Evolutionary conservation across 1,140 invertebrate genomes (phyloP).

Genomic region (Nasonia giraulti): DNA sequence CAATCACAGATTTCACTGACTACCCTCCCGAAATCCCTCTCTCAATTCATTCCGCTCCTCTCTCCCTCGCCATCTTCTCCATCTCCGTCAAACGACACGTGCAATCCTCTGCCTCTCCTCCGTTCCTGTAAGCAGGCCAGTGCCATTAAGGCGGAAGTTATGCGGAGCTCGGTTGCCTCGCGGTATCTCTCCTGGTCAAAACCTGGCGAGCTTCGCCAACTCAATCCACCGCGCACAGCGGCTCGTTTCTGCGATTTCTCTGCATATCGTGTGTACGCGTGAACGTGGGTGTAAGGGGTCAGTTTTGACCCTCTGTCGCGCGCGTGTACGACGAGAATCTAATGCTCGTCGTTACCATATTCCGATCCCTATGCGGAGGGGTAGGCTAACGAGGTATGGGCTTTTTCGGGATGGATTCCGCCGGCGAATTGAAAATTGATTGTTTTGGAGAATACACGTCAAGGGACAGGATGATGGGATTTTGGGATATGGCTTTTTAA

Average conservation of each 20-base stretch:
- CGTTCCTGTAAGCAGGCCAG: background rate
- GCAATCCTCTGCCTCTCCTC: background rate
- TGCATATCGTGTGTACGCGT: background rate
- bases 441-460: background rate
- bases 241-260: slow-evolving; percentile 6
- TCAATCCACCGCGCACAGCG: background rate
- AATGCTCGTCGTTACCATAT: background rate
- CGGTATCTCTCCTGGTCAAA: background rate
- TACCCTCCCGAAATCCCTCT: too few relatives aligned
- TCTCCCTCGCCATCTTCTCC: background rate
- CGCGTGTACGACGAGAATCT: background rate
- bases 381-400: too few relatives aligned
- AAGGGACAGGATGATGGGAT: too few relatives aligned
- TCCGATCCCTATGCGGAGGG: background rate
- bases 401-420: background rate
- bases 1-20: too few relatives aligned
- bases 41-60: too few relatives aligned
- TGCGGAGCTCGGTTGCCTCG: background rate
- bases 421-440: background rate
- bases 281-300: background rate
- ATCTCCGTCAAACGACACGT: background rate
- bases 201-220: background rate
- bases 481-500: too few relatives aligned
- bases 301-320: background rate
- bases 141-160: background rate